A percentile compares a stretch with the other conserved stretches of the same genome.
These are phyloP conservation scores for Procavia capensis DNA, from an alignment of 2,113 vertebrate species.

Conservation along the genomic window DNA sequence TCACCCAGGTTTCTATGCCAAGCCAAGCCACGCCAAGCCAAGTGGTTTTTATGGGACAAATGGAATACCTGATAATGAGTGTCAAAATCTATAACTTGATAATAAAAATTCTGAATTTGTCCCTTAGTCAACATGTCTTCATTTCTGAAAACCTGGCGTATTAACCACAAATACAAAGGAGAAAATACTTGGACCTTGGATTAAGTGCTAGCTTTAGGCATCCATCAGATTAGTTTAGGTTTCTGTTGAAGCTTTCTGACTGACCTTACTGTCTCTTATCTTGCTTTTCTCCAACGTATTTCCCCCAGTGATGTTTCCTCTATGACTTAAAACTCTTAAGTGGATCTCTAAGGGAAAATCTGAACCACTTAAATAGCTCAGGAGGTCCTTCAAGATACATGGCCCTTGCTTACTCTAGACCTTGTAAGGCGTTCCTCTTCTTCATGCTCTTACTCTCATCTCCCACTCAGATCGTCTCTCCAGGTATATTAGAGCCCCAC, in stretches of 20 bases:
- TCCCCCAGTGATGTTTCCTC: neutral
- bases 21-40: too few relatives aligned
- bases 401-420: neutral
- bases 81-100: too few relatives aligned
- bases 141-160: too few relatives aligned
- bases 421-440: neutral
- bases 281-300: neutral
- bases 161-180: too few relatives aligned
- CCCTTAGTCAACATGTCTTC: too few relatives aligned
- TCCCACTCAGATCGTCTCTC: neutral
- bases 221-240: neutral
- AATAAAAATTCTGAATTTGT: too few relatives aligned
- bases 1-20: too few relatives aligned
- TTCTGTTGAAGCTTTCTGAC: neutral
- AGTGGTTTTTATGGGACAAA: too few relatives aligned
- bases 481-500: accelerated
- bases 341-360: neutral
- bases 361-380: neutral
- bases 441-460: neutral
- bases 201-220: neutral
- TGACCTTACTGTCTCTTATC: neutral
- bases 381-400: neutral
- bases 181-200: too few relatives aligned
- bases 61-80: too few relatives aligned
- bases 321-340: neutral